Evolutionary conservation across 1,140 invertebrate genomes (phyloP), one percentile per base, ranked within the genome.

Genomic region (Pogonomyrmex barbatus): DNA sequence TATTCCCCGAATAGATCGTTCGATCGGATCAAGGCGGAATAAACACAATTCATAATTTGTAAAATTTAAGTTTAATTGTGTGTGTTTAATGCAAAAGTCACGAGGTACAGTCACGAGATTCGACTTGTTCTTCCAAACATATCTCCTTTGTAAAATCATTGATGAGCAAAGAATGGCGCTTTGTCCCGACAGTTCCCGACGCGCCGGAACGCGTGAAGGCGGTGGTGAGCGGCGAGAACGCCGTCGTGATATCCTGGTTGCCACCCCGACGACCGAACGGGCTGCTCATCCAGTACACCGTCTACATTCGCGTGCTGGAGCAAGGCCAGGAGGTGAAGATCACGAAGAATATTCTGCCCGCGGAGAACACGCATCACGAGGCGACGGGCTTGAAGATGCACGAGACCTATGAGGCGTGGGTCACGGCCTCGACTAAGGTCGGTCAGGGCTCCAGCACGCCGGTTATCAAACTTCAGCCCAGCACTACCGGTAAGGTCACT

Each of bases 161-260:
- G 12, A 17, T 30, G 8, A 56, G 0, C 6, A 45, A 33, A 36
- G 39, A 85, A 45, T 52, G 67, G 6, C 17, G 50, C 36, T 86
- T 36, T 54, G 62, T 3, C 24, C 24, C 50, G 63, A n/a, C 39
- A 97, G 96, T 96, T 62, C 97, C 97, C 39, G 96, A 96, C 89
- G 96, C 96, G 17, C 97, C 97, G 3, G 96, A 97, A 76, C 96
- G 96, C 85, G 96, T 98, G 6, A 98, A 98, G 92, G 97, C 97
- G 0, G 93, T 97, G 17, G 95, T 96, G 0, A 97, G 96, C 78
- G 96, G 96, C 17, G 96, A 96, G 76, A 96, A 96, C 71, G 96
- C 96, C 2, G 96, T 98, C n/a, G 95, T 98, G 63, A 96, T 98
- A 58, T 97, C 97, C 86, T 98, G 98, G 98, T 94, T 97, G 77